Base-by-base conservation (phyloP, 2,113 vertebrate genomes). In the Lophotis ruficrista region DNA sequence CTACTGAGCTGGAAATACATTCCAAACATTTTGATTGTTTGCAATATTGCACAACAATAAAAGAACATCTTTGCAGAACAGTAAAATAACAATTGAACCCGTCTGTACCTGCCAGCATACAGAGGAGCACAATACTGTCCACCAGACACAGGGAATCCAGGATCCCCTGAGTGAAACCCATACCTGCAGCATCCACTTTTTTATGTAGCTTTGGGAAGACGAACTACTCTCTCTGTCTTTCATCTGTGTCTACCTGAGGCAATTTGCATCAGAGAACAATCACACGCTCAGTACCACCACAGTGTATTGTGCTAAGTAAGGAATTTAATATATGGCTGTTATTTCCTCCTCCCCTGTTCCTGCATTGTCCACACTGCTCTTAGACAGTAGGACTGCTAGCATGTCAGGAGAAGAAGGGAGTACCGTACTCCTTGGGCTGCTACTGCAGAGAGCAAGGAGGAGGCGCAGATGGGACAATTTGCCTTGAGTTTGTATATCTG, bases 391-490 rank as follows among this genome's bases (percentile, higher is more conserved):
- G 35, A 48, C 23, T 51, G 19, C 11, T 47, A 37, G 23, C 12
- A 21, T 10, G 17, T 20, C 7, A 5, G 21, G 72, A 91, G 66
- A 79, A 89, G 27, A 54, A 54, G 53, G 18, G 41, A 95, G 14
- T 48, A 65, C 0, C 0, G 25, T 54, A 56, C 30, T 53, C 69
- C 31, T 24, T 47, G 24, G 37, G n/a, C 56, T 79, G 62, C 31
- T 60, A 41, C 28, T 61, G 38, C 31, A 69, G 37, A 30, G 9
- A 94, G 19, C 37, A 54, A 80, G 38, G 14, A 94, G 41, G 28
- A 93, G 71, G 62, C 85, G 95, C 70, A 97, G 92, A 90, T 87
- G 79, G 93, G 78, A 81, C 51, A 75, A 86, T 80, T 85, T 70
- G 50, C 28, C 62, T 33, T 47, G 71, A 41, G n/a, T 92, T 79